Evolutionary conservation across 92 coral and sea anemone genomes (phyloP).

Genomic region (Plumapathes pennacea): DNA sequence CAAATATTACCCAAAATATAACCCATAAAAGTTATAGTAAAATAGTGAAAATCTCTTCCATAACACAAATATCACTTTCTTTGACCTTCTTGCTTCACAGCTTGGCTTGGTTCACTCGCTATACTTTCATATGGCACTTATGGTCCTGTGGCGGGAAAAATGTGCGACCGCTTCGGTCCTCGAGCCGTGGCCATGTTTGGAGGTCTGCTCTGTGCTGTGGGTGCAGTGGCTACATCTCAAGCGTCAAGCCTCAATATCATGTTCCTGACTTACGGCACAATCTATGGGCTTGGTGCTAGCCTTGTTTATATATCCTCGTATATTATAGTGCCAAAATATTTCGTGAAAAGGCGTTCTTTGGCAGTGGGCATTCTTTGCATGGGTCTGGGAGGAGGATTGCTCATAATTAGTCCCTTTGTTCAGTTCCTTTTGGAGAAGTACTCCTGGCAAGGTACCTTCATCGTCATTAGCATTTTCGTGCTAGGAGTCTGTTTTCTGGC

Average conservation of each 20-base stretch:
- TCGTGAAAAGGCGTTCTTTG: too few species aligned
- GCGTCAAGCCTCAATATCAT: slow-evolving; percentile 37
- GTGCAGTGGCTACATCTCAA: slow-evolving; percentile 33
- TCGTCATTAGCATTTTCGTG: neutral
- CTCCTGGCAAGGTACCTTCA: slow-evolving; percentile 3
- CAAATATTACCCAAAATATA: too few species aligned
- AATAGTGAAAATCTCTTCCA: too few species aligned
- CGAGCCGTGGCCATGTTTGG: slow-evolving; percentile 48
- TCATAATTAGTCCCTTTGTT: too few species aligned
- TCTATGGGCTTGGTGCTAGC: slow-evolving; percentile 52
- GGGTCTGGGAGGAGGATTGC: too few species aligned
- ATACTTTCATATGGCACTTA: slow-evolving; percentile 18
- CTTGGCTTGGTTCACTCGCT: slow-evolving; percentile 42
- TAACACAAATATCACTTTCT: too few species aligned
- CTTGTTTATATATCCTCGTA: too few species aligned
- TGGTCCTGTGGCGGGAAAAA: slow-evolving; percentile 44
- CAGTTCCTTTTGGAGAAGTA: slow-evolving; percentile 5
- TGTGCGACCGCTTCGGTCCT: slow-evolving; percentile 53
- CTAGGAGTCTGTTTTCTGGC: neutral
- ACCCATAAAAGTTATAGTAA: too few species aligned
- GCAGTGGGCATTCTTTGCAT: too few species aligned
- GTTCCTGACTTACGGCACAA: slow-evolving; percentile 35
- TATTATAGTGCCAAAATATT: too few species aligned
- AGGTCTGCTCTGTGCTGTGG: slow-evolving; percentile 22
- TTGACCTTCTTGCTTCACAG: slow-evolving; percentile 13